Conservation (phyloP, 2,888 invertebrate species). For the Tanaodytes sp. region DNA sequence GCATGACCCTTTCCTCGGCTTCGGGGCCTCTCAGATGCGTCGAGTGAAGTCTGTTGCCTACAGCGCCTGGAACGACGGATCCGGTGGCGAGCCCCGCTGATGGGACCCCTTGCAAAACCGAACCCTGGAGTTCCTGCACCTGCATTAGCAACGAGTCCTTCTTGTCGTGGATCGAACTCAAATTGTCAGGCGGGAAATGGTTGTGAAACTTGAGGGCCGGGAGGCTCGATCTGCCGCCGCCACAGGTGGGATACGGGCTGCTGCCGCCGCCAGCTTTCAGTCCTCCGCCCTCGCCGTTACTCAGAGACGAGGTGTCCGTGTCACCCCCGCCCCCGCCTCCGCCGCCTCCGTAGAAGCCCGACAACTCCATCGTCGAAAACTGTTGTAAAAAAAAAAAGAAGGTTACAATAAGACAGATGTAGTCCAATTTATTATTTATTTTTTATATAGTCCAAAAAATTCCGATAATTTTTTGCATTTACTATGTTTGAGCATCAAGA, state of each 20-base stretch:
- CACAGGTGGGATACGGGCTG: conserved; percentile 68
- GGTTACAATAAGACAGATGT: too few relatives aligned
- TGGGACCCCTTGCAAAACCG: conserved; percentile 68
- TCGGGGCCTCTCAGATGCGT: conserved; percentile 75
- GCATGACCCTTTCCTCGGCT: conserved; percentile 93
- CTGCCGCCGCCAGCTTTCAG: conserved; percentile 70
- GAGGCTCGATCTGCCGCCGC: conserved; percentile 80
- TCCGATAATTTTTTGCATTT: too few relatives aligned
- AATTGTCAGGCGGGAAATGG: conserved; percentile 91
- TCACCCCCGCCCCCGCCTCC: conserved; percentile 75
- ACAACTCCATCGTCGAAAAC: conserved; percentile 82
- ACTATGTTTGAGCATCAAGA: too few relatives aligned
- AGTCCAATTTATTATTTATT: neutral
- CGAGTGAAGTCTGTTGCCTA: conserved; percentile 80
- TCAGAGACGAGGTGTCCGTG: conserved; percentile 79
- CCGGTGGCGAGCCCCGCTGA: conserved; percentile 60
- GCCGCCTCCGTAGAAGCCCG: conserved; percentile 84
- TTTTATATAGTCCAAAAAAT: too few relatives aligned
- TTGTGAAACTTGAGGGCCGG: conserved; percentile 94
- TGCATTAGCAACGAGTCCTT: conserved; percentile 79
- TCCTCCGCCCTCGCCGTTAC: conserved; percentile 75
- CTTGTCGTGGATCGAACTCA: conserved; percentile 78
- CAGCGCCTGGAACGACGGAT: conserved; percentile 61
- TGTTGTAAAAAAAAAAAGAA: conserved; percentile 67
- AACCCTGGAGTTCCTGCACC: conserved; percentile 70